Conservation (phyloP, 2,888 invertebrate genomes). For the Disparrhopalites patrizii region DNA sequence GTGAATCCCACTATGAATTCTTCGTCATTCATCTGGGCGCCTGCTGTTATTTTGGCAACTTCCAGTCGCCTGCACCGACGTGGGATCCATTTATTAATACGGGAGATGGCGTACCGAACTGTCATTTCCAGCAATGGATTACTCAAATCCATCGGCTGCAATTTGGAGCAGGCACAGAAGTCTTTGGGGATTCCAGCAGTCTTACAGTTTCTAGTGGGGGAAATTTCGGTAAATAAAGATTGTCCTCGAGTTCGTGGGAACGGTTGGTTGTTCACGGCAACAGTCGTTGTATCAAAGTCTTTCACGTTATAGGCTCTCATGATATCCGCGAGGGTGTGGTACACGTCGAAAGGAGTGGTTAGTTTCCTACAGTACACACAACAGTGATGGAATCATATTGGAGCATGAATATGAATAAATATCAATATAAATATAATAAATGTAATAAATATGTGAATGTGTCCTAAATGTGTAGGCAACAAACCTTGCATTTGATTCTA, state of each 20-base stretch:
- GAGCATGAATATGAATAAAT: neutral
- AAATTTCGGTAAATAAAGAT: constrained; percentile 21
- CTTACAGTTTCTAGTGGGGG: constrained; percentile 16
- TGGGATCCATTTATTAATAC: constrained; percentile 13
- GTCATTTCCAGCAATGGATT: constrained; percentile 4
- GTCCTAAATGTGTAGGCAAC: no score
- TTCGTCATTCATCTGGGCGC: constrained; percentile 3
- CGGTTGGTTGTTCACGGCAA: neutral
- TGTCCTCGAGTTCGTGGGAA: constrained; percentile 3
- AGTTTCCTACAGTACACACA: constrained; percentile 22
- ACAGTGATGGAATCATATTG: neutral
- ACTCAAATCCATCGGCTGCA: constrained; percentile 7
- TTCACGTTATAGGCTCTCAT: constrained; percentile 17
- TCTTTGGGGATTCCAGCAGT: constrained; percentile 23
- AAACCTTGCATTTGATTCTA: constrained; percentile 26
- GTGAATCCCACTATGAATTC: constrained; percentile 27
- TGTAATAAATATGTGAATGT: neutral
- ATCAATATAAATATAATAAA: neutral
- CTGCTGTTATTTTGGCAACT: constrained; percentile 15
- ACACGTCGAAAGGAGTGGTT: constrained; percentile 26
- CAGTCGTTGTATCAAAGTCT: constrained; percentile 1
- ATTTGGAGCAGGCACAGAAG: constrained; percentile 26
- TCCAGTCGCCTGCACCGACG: constrained; percentile 14
- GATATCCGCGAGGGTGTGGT: constrained; percentile 24
- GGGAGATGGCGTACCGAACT: neutral